Base-by-base conservation (phyloP, 2,113 vertebrate genomes). In the Anolis sagrei region DNA sequence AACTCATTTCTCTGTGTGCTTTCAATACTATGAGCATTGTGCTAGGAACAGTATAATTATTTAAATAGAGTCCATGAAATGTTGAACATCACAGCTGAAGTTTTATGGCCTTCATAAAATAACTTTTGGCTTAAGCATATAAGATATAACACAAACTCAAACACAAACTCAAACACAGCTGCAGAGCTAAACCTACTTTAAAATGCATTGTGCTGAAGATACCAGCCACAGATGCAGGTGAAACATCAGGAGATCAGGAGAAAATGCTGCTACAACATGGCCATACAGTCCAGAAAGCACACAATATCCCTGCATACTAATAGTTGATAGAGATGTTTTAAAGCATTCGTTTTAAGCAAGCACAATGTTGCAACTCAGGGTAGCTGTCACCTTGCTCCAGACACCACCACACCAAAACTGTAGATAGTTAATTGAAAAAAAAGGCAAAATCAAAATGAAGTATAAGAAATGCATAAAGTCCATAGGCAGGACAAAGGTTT, bases 81-180 rank as follows among this genome's bases (percentile, higher is more conserved):
- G 70, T 72, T 92, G 92, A 54, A 92, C 49, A 92, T 87, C 84
- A 89, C 73, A 90, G 85, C 36, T 90, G 86, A 91, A 86, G 14
- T 85, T 82, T 82, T 81, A 84, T 78, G 0, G 85, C 19, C 48
- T 90, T 86, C 62, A 34, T 18, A 39, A 88, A 92, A 23, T 75
- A 79, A 86, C 69, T 70, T 29, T 91, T 76, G 87, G 86, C 54
- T 86, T 82, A 62, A 14, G 21, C 75, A 74, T 75, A 81, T 18
- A 90, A 85, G 66, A 89, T 23, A 70, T 87, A 90, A 19, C 3
- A 79, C 70, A 74, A 90, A 19, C 3, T 77, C 70, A 74, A 83
- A 86, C 0, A 0, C 64, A 85, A 89, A 84, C 1, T 36, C 85
- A 25, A 90, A 77, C 1, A n/a, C 68, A 86, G 84, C 78, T 89